These are phyloP conservation scores for Sanderia malayensis DNA, from an alignment of 30 jellyfish, hydroid and myxozoan genomes.

Conservation along the genomic window DNA sequence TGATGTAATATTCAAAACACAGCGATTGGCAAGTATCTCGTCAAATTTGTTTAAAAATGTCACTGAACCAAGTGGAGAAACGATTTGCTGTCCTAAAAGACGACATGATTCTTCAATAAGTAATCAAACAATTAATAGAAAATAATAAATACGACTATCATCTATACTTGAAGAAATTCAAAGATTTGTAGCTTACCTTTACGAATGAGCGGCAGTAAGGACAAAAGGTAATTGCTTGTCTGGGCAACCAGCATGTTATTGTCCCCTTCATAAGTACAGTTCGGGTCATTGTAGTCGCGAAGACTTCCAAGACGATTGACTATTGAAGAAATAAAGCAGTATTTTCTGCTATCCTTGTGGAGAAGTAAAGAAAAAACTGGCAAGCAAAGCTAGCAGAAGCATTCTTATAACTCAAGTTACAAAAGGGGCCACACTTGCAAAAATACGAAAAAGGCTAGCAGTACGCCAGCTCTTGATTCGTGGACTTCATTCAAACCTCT, in stretches of 20 bases:
- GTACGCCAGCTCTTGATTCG: no score
- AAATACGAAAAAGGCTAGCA: no score
- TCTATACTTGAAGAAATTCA: no score
- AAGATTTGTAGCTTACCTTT: constrained; percentile 49
- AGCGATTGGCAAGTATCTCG: constrained; percentile 27
- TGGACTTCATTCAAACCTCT: no score
- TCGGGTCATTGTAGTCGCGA: constrained; percentile 85
- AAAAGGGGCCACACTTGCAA: no score
- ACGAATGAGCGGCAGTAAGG: constrained; percentile 22
- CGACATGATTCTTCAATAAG: no score
- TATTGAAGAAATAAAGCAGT: constrained; percentile 18
- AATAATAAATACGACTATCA: no score
- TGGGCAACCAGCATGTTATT: constrained; percentile 81
- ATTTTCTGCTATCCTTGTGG: no score
- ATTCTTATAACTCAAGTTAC: no score
- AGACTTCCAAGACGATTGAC: constrained; percentile 76
- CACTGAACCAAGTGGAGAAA: constrained; percentile 73
- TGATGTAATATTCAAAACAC: constrained; percentile 45
- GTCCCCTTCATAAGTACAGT: constrained; percentile 96
- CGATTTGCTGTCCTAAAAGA: constrained; percentile 37
- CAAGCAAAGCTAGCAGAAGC: no score
- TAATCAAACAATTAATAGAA: no score
- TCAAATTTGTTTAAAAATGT: constrained; percentile 47
- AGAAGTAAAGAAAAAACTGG: no score
- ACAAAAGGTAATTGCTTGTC: constrained; percentile 67